Base-by-base conservation (phyloP, 2,113 vertebrate species). In the Callorhinus ursinus region DNA sequence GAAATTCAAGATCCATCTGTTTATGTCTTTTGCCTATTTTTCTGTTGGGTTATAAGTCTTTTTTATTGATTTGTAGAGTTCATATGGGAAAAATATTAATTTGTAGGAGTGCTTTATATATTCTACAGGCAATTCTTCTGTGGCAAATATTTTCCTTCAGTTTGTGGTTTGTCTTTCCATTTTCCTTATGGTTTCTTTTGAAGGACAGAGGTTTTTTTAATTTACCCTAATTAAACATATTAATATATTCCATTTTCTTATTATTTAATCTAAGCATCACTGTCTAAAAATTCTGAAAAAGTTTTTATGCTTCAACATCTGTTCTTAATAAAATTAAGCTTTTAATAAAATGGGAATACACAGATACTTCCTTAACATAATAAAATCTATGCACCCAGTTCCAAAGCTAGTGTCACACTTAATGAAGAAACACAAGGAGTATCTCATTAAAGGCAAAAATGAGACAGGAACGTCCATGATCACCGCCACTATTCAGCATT, bases 291-390 rank as follows among this genome's bases (percentile, higher is more conserved):
- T 67, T 84, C 63, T 84, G 24, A 14, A 91, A 88, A 61, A 22
- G 3, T 19, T 85, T 63, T 92, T 90, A 88, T 96, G 77, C 36
- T 95, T 96, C 61, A 97, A 92, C 39, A 94, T 89, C 65, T 89
- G n/a, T 21, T 86, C 19, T 51, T 80, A 81, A 88, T 95, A 93
- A 85, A 95, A 90, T 83, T 93, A 95, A 97, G 24, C 24, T 71
- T 90, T 87, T 81, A 95, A 92, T 63, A 97, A 91, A 96, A 93
- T 13, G 71, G 55, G 55, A 67, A 36, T 59, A 31, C 16, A 65
- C 21, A 88, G 39, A 76, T 51, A 61, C 63, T 88, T 93, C 39
- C 3, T 53, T 71, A 82, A 67, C 22, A 55, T 80, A 82, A 77
- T 85, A 82, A 91, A 84, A 95, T 31, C 55, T 19, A 53, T 46